Evolutionary conservation across 2,797 vertebrate species (phyloP).

Genomic region (Spheniscus humboldti): DNA sequence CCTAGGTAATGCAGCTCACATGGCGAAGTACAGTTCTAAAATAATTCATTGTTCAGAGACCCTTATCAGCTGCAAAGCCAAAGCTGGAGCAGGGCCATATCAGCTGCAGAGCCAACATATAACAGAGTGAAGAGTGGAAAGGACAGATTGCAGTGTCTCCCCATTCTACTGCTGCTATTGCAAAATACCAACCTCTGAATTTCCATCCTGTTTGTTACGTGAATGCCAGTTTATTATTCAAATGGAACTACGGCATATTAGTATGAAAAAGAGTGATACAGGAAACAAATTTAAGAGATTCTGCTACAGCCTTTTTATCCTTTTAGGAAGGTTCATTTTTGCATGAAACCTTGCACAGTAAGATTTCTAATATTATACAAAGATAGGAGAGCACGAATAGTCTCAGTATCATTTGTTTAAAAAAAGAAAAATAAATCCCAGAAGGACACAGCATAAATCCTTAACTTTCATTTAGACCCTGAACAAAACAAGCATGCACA

Average conservation of each 20-base stretch:
- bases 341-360: neutral
- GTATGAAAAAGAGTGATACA: neutral
- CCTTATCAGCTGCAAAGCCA: constrained; percentile 32
- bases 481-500: neutral
- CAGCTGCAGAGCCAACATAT: constrained; percentile 9
- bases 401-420: neutral
- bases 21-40: neutral
- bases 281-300: neutral
- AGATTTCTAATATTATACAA: neutral
- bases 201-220: neutral
- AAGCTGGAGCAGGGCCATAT: constrained; percentile 13
- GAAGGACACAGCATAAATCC: neutral
- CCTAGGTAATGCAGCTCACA: neutral
- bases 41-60: constrained; percentile 31
- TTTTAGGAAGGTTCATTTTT: neutral
- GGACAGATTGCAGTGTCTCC: neutral
- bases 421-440: neutral
- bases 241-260: neutral
- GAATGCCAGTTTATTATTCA: constrained; percentile 12
- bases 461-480: neutral
- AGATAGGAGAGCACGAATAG: neutral
- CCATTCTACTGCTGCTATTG: neutral
- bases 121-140: constrained; percentile 5
- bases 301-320: neutral
- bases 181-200: constrained; percentile 7